Evolutionary conservation across 2,888 invertebrate species (phyloP).

Genomic region (Eupithecia centaureata): DNA sequence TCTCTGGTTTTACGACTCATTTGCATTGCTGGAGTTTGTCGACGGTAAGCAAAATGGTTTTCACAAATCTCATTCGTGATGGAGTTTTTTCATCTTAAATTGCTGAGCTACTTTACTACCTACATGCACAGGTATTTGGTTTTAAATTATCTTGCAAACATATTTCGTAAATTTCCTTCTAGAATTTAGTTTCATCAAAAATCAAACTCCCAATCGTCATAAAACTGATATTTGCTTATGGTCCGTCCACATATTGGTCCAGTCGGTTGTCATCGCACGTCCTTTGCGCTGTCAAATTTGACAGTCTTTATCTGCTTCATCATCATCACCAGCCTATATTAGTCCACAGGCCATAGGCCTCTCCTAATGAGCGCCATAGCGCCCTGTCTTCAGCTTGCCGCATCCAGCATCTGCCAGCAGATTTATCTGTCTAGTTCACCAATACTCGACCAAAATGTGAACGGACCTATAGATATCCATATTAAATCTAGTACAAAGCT

Average conservation of each 20-base stretch:
- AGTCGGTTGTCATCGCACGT: neutral
- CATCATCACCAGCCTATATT: too few species aligned
- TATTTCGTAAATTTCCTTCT: neutral
- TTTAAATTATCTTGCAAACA: neutral
- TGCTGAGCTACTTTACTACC: neutral
- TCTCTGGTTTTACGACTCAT: neutral
- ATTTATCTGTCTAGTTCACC: too few species aligned
- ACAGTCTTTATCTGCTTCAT: neutral
- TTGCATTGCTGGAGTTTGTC: neutral
- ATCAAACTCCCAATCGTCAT: neutral
- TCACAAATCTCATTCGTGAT: neutral
- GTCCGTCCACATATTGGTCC: neutral
- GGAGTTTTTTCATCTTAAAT: neutral
- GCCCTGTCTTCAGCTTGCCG: too few species aligned
- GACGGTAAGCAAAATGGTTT: neutral
- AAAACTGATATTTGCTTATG: neutral
- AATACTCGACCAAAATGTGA: neutral
- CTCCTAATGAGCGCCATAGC: too few species aligned
- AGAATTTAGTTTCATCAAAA: neutral
- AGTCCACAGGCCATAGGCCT: too few species aligned
- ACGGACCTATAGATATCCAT: neutral
- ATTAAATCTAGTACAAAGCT: neutral
- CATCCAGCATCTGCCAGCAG: too few species aligned
- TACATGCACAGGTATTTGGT: slow-evolving; percentile 7
- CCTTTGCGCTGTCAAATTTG: neutral